These are phyloP conservation scores for Archips crataeganus DNA, from an alignment of 2,888 invertebrate species.

Conservation along the genomic window DNA sequence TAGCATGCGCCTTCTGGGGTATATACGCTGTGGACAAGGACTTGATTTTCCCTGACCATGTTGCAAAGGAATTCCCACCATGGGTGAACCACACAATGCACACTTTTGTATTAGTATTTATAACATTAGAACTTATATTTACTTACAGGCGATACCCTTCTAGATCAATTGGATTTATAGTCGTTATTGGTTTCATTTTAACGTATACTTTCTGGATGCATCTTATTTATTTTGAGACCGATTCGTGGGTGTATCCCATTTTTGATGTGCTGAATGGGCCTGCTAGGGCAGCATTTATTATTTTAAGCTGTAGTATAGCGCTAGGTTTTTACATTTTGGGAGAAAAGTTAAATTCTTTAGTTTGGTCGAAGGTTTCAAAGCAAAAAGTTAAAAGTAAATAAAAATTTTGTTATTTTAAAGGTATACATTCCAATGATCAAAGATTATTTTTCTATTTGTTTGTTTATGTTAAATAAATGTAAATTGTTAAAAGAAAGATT, in stretches of 20 bases:
- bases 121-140: slow-evolving; percentile 24
- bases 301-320: slow-evolving; percentile 12
- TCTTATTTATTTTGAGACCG: slow-evolving; percentile 22
- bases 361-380: slow-evolving; percentile 29
- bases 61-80: slow-evolving; percentile 17
- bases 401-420: background rate
- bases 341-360: slow-evolving; percentile 27
- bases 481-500: background rate
- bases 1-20: slow-evolving; percentile 36
- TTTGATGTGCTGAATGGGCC: slow-evolving; percentile 29
- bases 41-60: slow-evolving; percentile 30
- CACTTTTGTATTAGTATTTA: slow-evolving; percentile 14
- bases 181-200: slow-evolving; percentile 20
- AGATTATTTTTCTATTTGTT: background rate
- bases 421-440: background rate
- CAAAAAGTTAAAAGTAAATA: slow-evolving; percentile 34
- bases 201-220: slow-evolving; percentile 29
- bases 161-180: slow-evolving; percentile 6
- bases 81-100: slow-evolving; percentile 39
- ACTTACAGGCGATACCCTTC: slow-evolving; percentile 28
- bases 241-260: slow-evolving; percentile 36
- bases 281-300: slow-evolving; percentile 4
- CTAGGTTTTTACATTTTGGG: slow-evolving; percentile 28
- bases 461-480: background rate
- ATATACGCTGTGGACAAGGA: slow-evolving; percentile 39